Percentiles rank a stretch among this genome's conserved stretches.
Conservation (phyloP, 2,888 invertebrate species). For the Lamellibrachia satsuma region DNA sequence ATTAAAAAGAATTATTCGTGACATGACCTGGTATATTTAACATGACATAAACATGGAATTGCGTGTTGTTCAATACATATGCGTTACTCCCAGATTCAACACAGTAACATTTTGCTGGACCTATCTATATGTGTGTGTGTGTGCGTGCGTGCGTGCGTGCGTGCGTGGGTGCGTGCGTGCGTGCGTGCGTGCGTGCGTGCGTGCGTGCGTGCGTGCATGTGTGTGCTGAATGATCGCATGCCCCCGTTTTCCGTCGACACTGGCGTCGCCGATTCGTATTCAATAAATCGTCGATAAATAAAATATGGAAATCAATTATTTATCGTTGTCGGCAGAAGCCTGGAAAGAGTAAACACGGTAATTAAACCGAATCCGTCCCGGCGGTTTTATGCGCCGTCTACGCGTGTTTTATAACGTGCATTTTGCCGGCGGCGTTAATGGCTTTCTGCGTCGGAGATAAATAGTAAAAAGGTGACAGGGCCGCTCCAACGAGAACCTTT, state of each 20-base stretch:
- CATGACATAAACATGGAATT: too few species aligned
- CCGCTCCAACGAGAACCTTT: not conserved
- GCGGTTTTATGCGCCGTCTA: not conserved
- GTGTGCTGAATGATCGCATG: not conserved
- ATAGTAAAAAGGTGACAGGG: constrained; percentile 17
- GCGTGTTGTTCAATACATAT: too few species aligned
- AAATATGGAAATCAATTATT: constrained; percentile 1
- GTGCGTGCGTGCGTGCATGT: too few species aligned
- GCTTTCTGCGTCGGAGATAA: constrained; percentile 12
- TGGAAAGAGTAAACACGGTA: constrained; percentile 13
- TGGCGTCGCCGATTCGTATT: not conserved
- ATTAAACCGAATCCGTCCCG: constrained; percentile 17
- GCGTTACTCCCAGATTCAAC: too few species aligned
- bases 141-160: too few species aligned
- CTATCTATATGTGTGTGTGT: too few species aligned
- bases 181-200: too few species aligned
- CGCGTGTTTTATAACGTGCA: not conserved
- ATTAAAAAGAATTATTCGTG: not conserved
- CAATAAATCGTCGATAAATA: constrained; percentile 13
- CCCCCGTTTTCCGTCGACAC: not conserved
- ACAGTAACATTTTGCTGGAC: too few species aligned
- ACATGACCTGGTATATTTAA: too few species aligned
- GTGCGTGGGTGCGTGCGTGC: too few species aligned
- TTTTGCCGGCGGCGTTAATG: constrained; percentile 17
- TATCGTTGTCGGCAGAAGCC: constrained; percentile 13